Percentiles rank a stretch among this genome's conserved stretches.
These are phyloP conservation scores for Clarias batrachus DNA, from an alignment of 2,113 vertebrate genomes.

Conservation along the genomic window DNA sequence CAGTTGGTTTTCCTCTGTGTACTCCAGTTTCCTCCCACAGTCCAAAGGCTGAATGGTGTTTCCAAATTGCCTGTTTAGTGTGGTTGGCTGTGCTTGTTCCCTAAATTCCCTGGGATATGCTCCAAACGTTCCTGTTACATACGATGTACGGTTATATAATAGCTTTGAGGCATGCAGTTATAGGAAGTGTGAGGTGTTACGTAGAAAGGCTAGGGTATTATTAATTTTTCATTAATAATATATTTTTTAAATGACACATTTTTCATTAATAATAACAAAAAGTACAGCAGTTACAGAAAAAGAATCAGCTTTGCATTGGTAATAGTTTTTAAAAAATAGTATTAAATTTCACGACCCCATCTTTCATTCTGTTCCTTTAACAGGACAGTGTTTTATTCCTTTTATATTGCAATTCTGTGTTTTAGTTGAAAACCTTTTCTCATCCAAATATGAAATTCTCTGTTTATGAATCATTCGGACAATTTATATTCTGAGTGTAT, in stretches of 20 bases:
- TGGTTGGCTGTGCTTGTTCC: too few species aligned
- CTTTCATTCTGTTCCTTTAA: neutral
- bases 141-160: neutral
- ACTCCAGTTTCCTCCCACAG: too few species aligned
- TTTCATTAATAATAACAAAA: too few species aligned
- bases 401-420: neutral
- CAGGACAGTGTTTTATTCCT: neutral
- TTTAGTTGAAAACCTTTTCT: neutral
- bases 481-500: neutral
- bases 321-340: neutral
- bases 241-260: too few species aligned
- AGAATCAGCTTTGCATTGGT: neutral
- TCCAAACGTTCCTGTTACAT: too few species aligned
- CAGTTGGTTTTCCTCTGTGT: too few species aligned
- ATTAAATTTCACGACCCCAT: neutral
- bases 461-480: neutral
- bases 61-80: too few species aligned
- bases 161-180: neutral
- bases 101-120: too few species aligned
- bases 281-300: neutral
- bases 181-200: neutral
- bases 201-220: neutral
- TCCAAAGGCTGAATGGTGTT: too few species aligned
- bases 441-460: neutral
- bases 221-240: too few species aligned